These are phyloP conservation scores for Colius striatus DNA, from an alignment of 2,113 vertebrate genomes.

Conservation along the genomic window DNA sequence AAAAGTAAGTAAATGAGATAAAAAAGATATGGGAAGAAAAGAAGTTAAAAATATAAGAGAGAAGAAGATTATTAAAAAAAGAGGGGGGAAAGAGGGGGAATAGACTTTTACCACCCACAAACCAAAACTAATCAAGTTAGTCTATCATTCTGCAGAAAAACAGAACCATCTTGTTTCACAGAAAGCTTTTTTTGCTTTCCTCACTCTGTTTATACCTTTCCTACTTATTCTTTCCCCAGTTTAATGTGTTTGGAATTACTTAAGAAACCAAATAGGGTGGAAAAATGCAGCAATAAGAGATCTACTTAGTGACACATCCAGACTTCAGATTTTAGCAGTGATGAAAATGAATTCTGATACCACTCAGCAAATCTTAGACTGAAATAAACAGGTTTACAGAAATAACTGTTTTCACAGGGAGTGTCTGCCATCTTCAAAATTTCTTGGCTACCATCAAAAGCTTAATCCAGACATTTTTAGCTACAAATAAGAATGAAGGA, in stretches of 20 bases:
- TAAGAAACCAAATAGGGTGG: slow-evolving; percentile 14
- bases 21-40: not conserved
- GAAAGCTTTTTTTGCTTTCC: not conserved
- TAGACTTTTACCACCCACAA: not conserved
- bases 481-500: not conserved
- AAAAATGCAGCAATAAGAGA: slow-evolving; percentile 29
- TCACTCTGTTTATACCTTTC: not conserved
- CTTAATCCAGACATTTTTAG: slow-evolving; percentile 12
- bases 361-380: not conserved
- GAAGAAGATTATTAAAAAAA: not conserved
- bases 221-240: not conserved
- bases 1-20: not conserved
- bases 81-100: not conserved
- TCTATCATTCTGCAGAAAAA: not conserved
- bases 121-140: not conserved
- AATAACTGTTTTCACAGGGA: not conserved
- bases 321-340: slow-evolving; percentile 6
- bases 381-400: slow-evolving; percentile 28
- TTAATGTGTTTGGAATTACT: not conserved
- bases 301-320: not conserved
- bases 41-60: not conserved
- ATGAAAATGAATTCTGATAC: slow-evolving; percentile 24
- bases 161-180: not conserved
- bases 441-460: slow-evolving; percentile 5
- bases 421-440: not conserved